phyloP scores from a whole-genome alignment of 2,888 invertebrate genomes.

The Sphaeridia pumilis region DNA sequence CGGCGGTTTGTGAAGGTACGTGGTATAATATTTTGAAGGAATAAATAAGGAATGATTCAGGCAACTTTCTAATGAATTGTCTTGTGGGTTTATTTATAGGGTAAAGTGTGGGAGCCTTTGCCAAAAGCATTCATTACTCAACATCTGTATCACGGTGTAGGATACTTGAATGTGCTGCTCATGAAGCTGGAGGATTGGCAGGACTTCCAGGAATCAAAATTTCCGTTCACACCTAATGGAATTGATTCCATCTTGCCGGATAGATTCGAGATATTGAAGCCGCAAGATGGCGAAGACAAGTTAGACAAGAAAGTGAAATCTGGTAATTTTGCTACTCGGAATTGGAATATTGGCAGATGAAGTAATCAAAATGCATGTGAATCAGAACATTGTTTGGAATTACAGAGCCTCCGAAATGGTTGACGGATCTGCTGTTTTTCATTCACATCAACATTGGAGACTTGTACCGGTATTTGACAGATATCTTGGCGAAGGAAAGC shows the following conservation, averaged over 20 bases:
- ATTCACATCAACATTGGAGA: conserved; percentile 31
- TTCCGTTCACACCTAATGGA: conserved; percentile 11
- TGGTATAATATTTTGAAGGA: too few relatives aligned
- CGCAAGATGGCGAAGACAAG: too few relatives aligned
- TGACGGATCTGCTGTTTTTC: conserved; percentile 22
- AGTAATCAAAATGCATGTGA: too few relatives aligned
- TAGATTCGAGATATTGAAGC: too few relatives aligned
- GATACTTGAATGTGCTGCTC: conserved; percentile 19
- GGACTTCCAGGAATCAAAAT: conserved; percentile 10
- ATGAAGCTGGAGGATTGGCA: conserved; percentile 21
- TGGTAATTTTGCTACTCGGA: too few relatives aligned
- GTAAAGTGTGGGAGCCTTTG: conserved; percentile 19
- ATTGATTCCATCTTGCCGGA: conserved; percentile 6
- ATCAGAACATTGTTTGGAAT: too few relatives aligned
- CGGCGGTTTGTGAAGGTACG: conserved; percentile 24
- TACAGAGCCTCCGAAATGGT: conserved; percentile 16
- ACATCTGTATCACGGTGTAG: conserved; percentile 28
- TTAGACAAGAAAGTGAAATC: too few relatives aligned
- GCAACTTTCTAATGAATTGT: too few relatives aligned
- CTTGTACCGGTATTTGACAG: conserved; percentile 29
- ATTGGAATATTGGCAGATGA: too few relatives aligned
- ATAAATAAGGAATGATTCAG: too few relatives aligned
- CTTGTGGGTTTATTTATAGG: too few relatives aligned
- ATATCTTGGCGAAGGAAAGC: conserved; percentile 19
- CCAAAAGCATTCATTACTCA: conserved; percentile 23